phyloP scores from a whole-genome alignment of 2,797 vertebrate species.

The Ctenosaura bakeri region DNA sequence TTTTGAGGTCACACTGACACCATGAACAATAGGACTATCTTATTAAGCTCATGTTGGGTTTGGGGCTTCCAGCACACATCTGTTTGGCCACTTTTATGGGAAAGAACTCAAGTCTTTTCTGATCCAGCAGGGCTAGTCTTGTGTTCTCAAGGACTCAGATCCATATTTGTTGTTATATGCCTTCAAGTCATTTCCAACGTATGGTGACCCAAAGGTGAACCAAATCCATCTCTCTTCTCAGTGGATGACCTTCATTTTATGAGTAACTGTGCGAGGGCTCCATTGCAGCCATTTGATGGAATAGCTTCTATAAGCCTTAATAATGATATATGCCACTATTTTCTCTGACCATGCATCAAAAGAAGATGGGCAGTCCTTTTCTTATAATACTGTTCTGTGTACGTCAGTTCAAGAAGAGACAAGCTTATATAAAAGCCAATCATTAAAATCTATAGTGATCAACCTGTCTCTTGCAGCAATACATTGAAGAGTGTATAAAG shows the following conservation, averaged over 20 bases:
- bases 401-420: neutral
- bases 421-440: neutral
- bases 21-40: neutral
- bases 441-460: neutral
- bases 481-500: neutral
- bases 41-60: neutral
- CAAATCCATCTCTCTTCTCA: neutral
- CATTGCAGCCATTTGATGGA: neutral
- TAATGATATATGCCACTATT: neutral
- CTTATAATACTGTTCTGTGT: neutral
- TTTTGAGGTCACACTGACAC: no score
- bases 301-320: neutral
- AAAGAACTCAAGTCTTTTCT: neutral
- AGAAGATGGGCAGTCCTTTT: neutral
- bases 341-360: constrained; percentile 1
- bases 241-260: neutral
- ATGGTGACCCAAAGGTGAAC: neutral
- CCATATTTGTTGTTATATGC: neutral
- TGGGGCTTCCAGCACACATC: neutral
- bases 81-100: neutral
- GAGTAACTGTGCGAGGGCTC: neutral
- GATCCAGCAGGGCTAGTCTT: neutral
- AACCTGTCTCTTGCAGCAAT: neutral
- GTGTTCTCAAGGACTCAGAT: neutral
- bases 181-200: no score